A percentile compares a stretch with the other conserved stretches of the same genome.
Conservation (phyloP, 2,797 vertebrate genomes). For the Choloepus didactylus region DNA sequence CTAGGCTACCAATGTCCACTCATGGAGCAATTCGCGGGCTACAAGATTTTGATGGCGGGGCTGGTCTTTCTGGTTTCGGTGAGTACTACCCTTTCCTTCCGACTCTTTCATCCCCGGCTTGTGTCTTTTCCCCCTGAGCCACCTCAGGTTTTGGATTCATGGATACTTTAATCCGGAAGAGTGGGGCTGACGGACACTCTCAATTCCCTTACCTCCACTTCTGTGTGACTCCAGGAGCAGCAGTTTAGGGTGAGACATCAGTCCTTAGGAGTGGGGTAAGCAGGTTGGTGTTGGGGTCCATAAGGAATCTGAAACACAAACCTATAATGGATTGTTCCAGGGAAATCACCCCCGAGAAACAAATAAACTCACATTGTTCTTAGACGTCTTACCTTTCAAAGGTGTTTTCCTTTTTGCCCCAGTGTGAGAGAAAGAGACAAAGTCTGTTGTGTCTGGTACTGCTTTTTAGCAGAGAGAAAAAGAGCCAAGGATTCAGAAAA, state of each 20-base stretch:
- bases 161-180: neutral
- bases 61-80: slow-evolving; percentile 52
- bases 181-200: neutral
- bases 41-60: neutral
- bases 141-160: neutral
- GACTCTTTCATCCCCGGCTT: neutral
- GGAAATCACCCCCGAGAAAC: neutral
- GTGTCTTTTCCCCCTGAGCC: neutral
- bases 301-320: neutral
- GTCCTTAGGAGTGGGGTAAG: neutral
- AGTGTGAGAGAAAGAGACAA: neutral
- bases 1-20: neutral
- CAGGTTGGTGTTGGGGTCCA: neutral
- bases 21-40: neutral
- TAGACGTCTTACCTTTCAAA: neutral
- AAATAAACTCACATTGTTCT: neutral
- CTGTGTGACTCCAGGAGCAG: neutral
- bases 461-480: neutral
- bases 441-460: neutral
- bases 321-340: neutral
- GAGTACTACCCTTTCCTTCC: neutral
- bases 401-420: neutral
- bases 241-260: neutral
- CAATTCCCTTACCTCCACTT: neutral
- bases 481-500: neutral